These are phyloP conservation scores for Sylvia borin DNA, from an alignment of 2,797 vertebrate genomes.

Conservation along the genomic window DNA sequence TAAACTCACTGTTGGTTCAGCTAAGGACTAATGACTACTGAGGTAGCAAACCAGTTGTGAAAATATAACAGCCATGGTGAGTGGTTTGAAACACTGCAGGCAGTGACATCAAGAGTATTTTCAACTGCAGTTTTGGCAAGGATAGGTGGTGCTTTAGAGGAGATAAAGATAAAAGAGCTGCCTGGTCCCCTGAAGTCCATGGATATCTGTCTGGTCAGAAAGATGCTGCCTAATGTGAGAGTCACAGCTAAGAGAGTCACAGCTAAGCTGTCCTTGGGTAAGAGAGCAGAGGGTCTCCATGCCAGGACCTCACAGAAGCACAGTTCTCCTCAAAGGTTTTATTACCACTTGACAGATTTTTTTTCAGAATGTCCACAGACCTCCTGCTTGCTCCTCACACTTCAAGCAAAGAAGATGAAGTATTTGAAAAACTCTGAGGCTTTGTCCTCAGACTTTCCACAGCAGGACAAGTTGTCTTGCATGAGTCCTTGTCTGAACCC, in stretches of 20 bases:
- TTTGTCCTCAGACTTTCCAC: not conserved
- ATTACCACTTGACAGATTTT: not conserved
- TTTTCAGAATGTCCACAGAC: not conserved
- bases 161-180: not conserved
- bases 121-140: not conserved
- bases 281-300: not conserved
- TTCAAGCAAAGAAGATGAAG: not conserved
- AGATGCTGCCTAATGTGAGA: not conserved
- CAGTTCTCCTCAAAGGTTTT: not conserved
- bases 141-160: not conserved
- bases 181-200: rapidly evolving
- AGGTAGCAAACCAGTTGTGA: not conserved
- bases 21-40: not conserved
- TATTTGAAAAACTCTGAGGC: not conserved
- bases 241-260: not conserved
- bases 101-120: not conserved
- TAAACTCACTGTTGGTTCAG: not conserved
- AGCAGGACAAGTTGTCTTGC: not conserved
- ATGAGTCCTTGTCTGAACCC: not conserved
- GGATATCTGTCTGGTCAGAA: not conserved
- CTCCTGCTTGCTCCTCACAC: not conserved
- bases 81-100: not conserved
- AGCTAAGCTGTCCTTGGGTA: too few relatives aligned
- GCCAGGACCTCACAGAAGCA: not conserved
- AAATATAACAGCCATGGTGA: not conserved